phyloP scores from a whole-genome alignment of 2,113 vertebrate species.

The Ramphastos sulfuratus region DNA sequence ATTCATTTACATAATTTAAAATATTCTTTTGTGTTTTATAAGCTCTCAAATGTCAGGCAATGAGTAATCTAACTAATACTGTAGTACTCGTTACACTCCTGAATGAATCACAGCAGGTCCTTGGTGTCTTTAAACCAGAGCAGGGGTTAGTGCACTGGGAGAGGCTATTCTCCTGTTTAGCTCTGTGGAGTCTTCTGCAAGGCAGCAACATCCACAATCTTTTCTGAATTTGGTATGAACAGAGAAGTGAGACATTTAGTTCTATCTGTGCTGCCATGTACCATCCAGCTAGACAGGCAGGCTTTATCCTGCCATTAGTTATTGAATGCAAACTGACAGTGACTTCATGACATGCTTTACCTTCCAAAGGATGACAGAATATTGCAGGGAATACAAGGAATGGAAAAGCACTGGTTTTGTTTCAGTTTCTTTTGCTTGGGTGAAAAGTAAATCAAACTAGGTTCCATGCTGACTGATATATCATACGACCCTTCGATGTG shows the following conservation, averaged over 20 bases:
- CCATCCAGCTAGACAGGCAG: background rate
- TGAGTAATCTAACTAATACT: constrained; percentile 48
- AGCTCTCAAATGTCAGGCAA: constrained; percentile 59
- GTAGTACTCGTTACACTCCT: constrained; percentile 29
- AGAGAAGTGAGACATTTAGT: background rate
- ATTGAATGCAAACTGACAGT: constrained; percentile 3
- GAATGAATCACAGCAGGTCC: constrained; percentile 49
- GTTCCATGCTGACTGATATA: constrained; percentile 47
- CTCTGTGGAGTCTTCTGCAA: background rate
- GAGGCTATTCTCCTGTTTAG: background rate
- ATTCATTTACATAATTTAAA: constrained; percentile 70
- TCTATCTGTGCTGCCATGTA: background rate
- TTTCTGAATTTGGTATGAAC: background rate
- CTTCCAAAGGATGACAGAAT: background rate
- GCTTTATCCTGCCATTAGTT: constrained; percentile 19
- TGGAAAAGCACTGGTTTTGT: constrained; percentile 45
- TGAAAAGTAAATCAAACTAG: constrained; percentile 64
- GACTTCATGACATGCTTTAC: constrained; percentile 1
- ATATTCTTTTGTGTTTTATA: constrained; percentile 65
- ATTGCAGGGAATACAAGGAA: background rate
- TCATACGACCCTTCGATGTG: constrained; percentile 44
- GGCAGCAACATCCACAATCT: background rate
- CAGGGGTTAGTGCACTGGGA: constrained; percentile 19
- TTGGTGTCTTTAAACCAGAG: constrained; percentile 47
- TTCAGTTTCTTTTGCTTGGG: constrained; percentile 35